Evolutionary conservation across 2,113 vertebrate genomes (phyloP).

Genomic region (Actinemys pallida): DNA sequence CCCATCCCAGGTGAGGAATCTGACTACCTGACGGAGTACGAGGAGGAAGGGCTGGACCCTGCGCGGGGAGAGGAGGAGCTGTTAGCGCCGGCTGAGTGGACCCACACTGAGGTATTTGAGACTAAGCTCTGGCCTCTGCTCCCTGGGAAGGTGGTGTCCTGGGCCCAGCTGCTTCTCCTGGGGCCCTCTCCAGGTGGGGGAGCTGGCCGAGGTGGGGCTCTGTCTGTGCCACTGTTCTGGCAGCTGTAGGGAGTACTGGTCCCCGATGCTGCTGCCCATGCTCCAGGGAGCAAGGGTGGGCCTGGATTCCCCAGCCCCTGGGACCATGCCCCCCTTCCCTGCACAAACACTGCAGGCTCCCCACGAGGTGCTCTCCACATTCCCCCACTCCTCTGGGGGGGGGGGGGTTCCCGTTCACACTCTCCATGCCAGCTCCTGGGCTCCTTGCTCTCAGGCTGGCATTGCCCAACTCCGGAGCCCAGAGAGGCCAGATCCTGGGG

Average conservation of each 20-base stretch:
- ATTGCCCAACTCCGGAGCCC: no score
- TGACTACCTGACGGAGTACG: slow-evolving; percentile 91
- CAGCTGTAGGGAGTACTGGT: neutral
- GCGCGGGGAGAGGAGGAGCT: slow-evolving; percentile 85
- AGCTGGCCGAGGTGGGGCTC: neutral
- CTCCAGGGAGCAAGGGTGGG: neutral
- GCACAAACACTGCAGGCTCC: neutral
- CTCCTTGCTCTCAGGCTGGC: no score
- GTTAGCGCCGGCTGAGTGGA: slow-evolving; percentile 79
- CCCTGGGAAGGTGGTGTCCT: neutral
- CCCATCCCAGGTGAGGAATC: slow-evolving; percentile 85
- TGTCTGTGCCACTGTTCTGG: neutral
- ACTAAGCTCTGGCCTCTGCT: slow-evolving; percentile 46
- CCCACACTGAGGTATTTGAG: slow-evolving; percentile 79
- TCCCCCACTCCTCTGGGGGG: neutral
- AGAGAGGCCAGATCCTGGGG: no score
- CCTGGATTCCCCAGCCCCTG: neutral
- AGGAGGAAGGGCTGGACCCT: slow-evolving; percentile 89
- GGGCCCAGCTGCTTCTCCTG: neutral
- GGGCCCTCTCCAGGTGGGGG: neutral
- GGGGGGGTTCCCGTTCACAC: neutral
- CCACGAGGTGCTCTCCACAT: neutral
- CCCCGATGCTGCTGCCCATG: accelerated
- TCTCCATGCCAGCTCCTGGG: neutral
- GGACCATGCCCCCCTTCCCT: neutral